These are phyloP conservation scores for Sinocyclocheilus maitianheensis DNA, from an alignment of 2,113 vertebrate genomes.

Conservation along the genomic window DNA sequence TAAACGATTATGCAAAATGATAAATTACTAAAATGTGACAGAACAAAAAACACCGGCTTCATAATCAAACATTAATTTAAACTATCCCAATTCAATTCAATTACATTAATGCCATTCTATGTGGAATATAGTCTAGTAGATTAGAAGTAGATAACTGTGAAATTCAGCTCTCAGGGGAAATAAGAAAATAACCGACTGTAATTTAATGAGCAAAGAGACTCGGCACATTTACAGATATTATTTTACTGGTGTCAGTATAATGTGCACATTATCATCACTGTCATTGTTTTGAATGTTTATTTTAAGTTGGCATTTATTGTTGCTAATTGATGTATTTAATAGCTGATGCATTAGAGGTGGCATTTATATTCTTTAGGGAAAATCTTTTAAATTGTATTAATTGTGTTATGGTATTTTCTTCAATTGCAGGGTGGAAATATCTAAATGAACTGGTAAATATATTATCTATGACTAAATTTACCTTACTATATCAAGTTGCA, in stretches of 20 bases:
- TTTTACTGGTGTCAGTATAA: not conserved
- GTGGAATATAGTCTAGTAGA: not conserved
- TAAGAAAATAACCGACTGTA: not conserved
- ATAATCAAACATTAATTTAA: not conserved
- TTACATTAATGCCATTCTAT: not conserved
- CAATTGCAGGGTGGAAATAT: not conserved
- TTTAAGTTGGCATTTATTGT: not conserved
- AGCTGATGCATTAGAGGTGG: not conserved
- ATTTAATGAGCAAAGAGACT: slow-evolving; percentile 10
- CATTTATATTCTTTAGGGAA: not conserved
- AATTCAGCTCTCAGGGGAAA: slow-evolving; percentile 8
- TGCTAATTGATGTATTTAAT: not conserved
- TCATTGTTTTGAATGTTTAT: not conserved
- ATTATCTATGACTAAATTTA: not conserved
- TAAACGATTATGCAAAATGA: not conserved
- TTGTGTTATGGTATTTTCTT: not conserved
- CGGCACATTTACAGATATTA: not conserved
- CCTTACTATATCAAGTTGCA: not conserved
- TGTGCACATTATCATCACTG: not conserved
- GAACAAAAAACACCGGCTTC: not conserved
- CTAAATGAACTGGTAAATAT: not conserved
- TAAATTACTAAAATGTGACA: not conserved
- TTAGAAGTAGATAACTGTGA: not conserved
- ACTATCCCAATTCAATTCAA: not conserved
- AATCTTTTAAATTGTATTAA: not conserved